A percentile compares a stretch with the other conserved stretches of the same genome.
Conservation (phyloP, 2,797 vertebrate species). For the Schizopygopsis pylzovi region DNA sequence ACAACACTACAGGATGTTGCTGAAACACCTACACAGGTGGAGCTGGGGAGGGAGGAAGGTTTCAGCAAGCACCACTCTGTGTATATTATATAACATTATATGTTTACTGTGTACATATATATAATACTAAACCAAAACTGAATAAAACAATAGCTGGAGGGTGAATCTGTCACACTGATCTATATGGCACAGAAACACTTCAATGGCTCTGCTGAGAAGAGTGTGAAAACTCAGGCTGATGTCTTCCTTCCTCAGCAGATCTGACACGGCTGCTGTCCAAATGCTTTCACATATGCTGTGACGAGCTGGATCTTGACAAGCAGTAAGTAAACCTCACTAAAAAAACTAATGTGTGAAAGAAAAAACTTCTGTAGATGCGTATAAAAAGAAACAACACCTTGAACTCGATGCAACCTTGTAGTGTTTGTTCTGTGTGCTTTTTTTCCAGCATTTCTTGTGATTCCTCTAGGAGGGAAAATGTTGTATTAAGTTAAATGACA, state of each 20-base stretch:
- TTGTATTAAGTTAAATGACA: constrained; percentile 11
- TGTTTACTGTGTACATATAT: too few species aligned
- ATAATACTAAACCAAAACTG: neutral
- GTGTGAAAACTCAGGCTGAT: constrained; percentile 22
- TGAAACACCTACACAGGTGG: neutral
- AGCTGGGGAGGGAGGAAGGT: neutral
- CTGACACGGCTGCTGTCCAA: constrained; percentile 33
- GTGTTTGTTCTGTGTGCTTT: neutral
- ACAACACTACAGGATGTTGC: too few species aligned
- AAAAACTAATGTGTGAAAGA: neutral
- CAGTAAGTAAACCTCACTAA: neutral
- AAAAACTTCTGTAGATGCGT: neutral
- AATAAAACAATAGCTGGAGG: neutral
- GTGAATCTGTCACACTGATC: constrained; percentile 3
- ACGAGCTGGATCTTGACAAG: constrained; percentile 22
- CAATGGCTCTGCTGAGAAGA: constrained; percentile 10
- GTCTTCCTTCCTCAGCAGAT: constrained; percentile 45
- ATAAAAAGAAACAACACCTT: neutral
- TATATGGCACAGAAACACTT: neutral
- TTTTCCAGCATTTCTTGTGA: neutral
- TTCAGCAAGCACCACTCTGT: neutral
- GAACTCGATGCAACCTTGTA: neutral
- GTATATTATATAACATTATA: too few species aligned
- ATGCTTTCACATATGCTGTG: constrained; percentile 7
- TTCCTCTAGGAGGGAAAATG: neutral